Base-by-base conservation (phyloP, 2,113 vertebrate species). In the Cyprinus carpio region DNA sequence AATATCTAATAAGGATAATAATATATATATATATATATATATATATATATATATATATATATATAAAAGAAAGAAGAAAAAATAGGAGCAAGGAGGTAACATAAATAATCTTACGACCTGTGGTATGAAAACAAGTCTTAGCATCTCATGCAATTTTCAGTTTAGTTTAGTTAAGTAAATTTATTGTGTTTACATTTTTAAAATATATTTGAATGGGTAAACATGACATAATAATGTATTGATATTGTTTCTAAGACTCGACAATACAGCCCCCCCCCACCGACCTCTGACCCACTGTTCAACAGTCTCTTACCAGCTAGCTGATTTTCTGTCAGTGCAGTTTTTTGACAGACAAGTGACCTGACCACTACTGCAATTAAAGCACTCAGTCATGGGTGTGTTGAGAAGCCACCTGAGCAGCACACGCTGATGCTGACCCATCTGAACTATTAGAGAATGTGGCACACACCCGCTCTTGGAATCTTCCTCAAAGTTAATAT, bases 401-500 rank as follows among this genome's bases (percentile, higher is more conserved):
- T 54, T 8, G 1, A 2, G 75, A 20, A 20, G 11, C 40, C n/a
- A 25, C 72, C 40, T 40, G 16, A 76, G 75, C 49, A 29, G 16
- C 27, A 0, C 75, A 27, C 3, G 1, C 40, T 54, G 74, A 76
- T 51, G 74, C 46, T 76, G 15, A 54, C 49, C 75, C 49, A 23
- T 76, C 27, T 54, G 25, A 49, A 27, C 16, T 29, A 76, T 76
- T 31, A 76, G 75, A 79, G 77, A 25, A 25, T 54, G 11, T 6
- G n/a, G 29, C 34, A 72, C n/a, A 25, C 54, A 74, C 7, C 62
- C 56, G 18, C 78, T 60, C 75, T 86, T 88, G 69, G 82, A 90
- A 86, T 90, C 91, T 92, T 92, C 91, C 92, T 94, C 67, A 69
- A 93, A 90, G 91, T 92, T 95, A 94, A 95, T 93, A 91, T 89